These are phyloP conservation scores for Poeciliopsis paucimaculata DNA, from an alignment of 2,797 vertebrate species.

Conservation along the genomic window DNA sequence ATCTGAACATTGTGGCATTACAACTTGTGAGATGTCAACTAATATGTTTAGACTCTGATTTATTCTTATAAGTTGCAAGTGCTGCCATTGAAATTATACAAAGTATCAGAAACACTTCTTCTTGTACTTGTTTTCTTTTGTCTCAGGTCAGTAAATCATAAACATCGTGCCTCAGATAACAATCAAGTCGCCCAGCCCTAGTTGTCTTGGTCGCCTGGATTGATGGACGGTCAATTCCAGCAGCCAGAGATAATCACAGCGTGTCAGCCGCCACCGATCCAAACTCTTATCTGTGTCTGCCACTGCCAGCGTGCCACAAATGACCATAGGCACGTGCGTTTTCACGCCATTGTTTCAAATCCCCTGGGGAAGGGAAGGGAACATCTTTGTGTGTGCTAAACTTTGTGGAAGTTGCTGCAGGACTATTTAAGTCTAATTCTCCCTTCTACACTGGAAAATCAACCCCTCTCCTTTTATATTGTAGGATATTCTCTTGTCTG, in stretches of 20 bases:
- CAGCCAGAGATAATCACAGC: slow-evolving; percentile 76
- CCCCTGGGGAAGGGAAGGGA: slow-evolving; percentile 33
- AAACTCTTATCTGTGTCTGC: slow-evolving; percentile 79
- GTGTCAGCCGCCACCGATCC: slow-evolving; percentile 80
- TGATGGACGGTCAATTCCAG: slow-evolving; percentile 79
- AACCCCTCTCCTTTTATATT: slow-evolving; percentile 2
- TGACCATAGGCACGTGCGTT: slow-evolving; percentile 68
- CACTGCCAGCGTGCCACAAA: slow-evolving; percentile 69
- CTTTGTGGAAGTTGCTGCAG: slow-evolving; percentile 29
- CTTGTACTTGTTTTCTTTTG: slow-evolving; percentile 40
- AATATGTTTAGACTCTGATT: neutral
- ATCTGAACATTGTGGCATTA: neutral
- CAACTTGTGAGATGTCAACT: neutral
- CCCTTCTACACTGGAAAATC: slow-evolving; percentile 22
- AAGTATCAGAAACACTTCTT: slow-evolving; percentile 53
- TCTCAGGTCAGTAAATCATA: slow-evolving; percentile 68
- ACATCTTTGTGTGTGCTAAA: slow-evolving; percentile 38
- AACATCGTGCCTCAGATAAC: slow-evolving; percentile 62
- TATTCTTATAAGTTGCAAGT: too few species aligned
- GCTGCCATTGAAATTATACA: neutral
- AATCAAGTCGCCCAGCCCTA: slow-evolving; percentile 62
- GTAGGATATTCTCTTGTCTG: slow-evolving; percentile 28
- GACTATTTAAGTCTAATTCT: slow-evolving; percentile 28
- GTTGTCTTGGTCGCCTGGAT: slow-evolving; percentile 63
- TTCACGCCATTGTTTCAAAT: slow-evolving; percentile 71